Percentiles rank a stretch among this genome's conserved stretches.
These are phyloP conservation scores for Dascyllus trimaculatus DNA, from an alignment of 2,113 vertebrate genomes.

Conservation along the genomic window DNA sequence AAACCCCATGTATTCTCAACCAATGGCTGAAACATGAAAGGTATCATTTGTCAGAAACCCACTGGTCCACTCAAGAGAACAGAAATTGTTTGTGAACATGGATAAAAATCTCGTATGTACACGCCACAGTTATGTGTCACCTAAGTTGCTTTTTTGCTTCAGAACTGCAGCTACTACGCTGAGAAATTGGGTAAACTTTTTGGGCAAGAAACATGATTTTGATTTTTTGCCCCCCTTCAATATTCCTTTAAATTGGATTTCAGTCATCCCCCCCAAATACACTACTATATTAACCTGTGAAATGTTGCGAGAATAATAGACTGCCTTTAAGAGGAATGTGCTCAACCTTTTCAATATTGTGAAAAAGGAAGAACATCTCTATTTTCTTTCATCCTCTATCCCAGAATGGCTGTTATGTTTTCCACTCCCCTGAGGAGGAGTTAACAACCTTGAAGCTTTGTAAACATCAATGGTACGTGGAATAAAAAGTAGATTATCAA, in stretches of 20 bases:
- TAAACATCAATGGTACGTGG: conserved; percentile 71
- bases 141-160: conserved; percentile 60
- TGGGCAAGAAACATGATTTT: conserved; percentile 30
- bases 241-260: conserved; percentile 70
- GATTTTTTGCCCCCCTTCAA: conserved; percentile 31
- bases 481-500: conserved; percentile 74
- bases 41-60: conserved; percentile 84
- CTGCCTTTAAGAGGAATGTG: conserved; percentile 58
- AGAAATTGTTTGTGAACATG: conserved; percentile 80
- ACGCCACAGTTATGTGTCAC: conserved; percentile 74
- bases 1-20: conserved; percentile 80
- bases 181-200: conserved; percentile 65
- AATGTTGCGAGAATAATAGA: conserved; percentile 50
- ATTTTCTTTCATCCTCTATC: conserved; percentile 65
- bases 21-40: conserved; percentile 83
- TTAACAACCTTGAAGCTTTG: conserved; percentile 79
- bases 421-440: conserved; percentile 66
- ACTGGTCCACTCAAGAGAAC: conserved; percentile 80
- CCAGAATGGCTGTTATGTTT: conserved; percentile 67
- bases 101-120: conserved; percentile 79
- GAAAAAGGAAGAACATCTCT: conserved; percentile 64
- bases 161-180: conserved; percentile 48
- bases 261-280: conserved; percentile 36
- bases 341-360: conserved; percentile 66
- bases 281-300: conserved; percentile 64